Percentiles rank a stretch among this genome's conserved stretches.
Evolutionary conservation across 2,113 vertebrate genomes (phyloP).

Genomic region (Canis aureus): DNA sequence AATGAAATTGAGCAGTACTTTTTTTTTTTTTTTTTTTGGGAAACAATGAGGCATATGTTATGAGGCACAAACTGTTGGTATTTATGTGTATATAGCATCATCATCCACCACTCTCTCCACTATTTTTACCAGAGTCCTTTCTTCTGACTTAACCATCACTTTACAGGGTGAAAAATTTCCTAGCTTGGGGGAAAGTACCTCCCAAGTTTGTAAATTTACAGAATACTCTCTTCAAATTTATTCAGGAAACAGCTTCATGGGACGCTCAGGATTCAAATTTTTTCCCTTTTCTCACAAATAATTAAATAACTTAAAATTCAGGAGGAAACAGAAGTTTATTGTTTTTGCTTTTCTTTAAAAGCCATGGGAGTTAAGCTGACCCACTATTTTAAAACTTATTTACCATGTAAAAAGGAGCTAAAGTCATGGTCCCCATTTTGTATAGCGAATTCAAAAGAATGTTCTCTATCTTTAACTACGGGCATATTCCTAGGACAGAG

Average conservation of each 20-base stretch:
- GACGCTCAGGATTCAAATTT: neutral
- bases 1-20: neutral
- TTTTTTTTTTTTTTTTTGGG: neutral
- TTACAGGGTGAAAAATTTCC: neutral
- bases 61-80: neutral
- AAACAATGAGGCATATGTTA: neutral
- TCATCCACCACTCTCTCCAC: neutral
- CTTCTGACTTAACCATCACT: neutral
- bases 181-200: neutral
- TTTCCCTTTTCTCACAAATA: neutral
- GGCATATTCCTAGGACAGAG: neutral
- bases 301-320: constrained; percentile 27
- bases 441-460: neutral
- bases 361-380: neutral
- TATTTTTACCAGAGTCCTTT: neutral
- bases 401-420: neutral
- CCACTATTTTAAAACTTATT: constrained; percentile 38
- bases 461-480: neutral
- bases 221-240: neutral
- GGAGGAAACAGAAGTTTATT: neutral
- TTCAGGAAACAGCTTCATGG: neutral
- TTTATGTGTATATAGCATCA: neutral
- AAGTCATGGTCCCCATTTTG: neutral
- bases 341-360: neutral
- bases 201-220: neutral